phyloP scores from a whole-genome alignment of 2,113 vertebrate species.

The Entelurus aequoreus region DNA sequence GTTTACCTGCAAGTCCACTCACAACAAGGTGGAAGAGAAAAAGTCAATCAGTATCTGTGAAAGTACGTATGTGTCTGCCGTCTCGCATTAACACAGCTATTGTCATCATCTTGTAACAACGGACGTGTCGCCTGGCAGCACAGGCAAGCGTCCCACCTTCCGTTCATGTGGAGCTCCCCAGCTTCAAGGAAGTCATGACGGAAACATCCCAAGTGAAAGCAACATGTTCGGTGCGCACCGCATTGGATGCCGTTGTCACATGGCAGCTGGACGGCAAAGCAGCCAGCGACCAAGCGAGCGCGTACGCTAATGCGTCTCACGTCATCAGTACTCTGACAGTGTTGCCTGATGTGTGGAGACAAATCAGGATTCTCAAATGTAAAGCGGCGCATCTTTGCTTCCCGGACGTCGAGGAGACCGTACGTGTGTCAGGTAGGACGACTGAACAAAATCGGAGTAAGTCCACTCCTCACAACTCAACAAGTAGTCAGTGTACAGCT shows the following conservation, averaged over 20 bases:
- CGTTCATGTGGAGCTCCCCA: conserved; percentile 38
- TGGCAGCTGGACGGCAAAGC: conserved; percentile 25
- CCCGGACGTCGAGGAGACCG: neutral
- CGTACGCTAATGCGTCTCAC: neutral
- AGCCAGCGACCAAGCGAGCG: accelerated
- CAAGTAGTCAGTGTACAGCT: too few relatives aligned
- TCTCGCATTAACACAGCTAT: neutral
- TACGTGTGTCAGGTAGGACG: conserved; percentile 25
- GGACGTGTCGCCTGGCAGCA: conserved; percentile 18
- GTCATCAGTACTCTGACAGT: conserved; percentile 23
- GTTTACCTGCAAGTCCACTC: conserved; percentile 42
- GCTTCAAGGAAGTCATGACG: conserved; percentile 32
- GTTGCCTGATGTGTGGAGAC: conserved; percentile 15
- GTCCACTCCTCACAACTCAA: too few relatives aligned
- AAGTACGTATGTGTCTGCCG: conserved; percentile 42
- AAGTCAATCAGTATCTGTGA: conserved; percentile 45
- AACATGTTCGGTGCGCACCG: conserved; percentile 44
- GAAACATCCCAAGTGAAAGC: neutral
- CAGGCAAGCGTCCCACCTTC: conserved; percentile 1
- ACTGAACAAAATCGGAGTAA: too few relatives aligned
- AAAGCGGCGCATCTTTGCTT: conserved; percentile 55
- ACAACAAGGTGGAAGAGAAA: accelerated
- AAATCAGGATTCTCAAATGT: conserved; percentile 33
- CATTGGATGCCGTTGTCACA: conserved; percentile 17
- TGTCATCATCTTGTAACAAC: neutral